Evolutionary conservation across 2,888 invertebrate species (phyloP).

Genomic region (Trissolcus japonicus): DNA sequence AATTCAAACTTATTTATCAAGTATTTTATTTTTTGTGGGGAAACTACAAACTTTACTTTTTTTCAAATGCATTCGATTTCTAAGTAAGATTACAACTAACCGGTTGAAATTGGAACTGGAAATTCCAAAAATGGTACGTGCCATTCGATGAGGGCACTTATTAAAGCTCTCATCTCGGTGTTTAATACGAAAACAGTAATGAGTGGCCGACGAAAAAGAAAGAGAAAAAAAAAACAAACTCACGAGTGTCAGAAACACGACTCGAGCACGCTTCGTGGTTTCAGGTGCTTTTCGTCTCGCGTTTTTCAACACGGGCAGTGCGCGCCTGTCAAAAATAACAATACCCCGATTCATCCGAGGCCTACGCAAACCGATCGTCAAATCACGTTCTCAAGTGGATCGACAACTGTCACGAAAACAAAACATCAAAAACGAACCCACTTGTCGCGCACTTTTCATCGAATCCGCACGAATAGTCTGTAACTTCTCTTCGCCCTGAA

Average conservation of each 20-base stretch:
- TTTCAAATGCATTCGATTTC: no score
- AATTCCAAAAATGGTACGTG: conserved; percentile 16
- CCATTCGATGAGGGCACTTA: conserved; percentile 24
- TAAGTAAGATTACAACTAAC: no score
- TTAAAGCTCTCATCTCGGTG: conserved; percentile 30
- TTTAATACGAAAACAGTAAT: conserved; percentile 44
- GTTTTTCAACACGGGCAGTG: conserved; percentile 43
- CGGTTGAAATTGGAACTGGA: no score
- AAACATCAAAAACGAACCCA: conserved; percentile 5
- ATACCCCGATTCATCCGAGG: conserved; percentile 23
- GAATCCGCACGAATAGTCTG: conserved; percentile 2
- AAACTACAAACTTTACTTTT: no score
- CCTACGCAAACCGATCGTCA: conserved; percentile 25
- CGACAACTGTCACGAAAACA: conserved; percentile 16
- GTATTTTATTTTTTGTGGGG: no score
- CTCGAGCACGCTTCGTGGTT: conserved; percentile 47
- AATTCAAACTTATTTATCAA: no score
- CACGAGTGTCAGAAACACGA: conserved; percentile 45
- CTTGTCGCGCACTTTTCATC: conserved; percentile 22
- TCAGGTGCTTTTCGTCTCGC: conserved; percentile 31
- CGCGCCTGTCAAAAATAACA: conserved; percentile 39
- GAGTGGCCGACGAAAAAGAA: conserved; percentile 36
- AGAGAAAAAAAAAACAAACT: conserved; percentile 35
- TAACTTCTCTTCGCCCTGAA: conserved; percentile 1
- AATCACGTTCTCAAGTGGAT: conserved; percentile 39